Conservation (phyloP, 2,113 vertebrate species). For the Nyctereutes procyonoides region DNA sequence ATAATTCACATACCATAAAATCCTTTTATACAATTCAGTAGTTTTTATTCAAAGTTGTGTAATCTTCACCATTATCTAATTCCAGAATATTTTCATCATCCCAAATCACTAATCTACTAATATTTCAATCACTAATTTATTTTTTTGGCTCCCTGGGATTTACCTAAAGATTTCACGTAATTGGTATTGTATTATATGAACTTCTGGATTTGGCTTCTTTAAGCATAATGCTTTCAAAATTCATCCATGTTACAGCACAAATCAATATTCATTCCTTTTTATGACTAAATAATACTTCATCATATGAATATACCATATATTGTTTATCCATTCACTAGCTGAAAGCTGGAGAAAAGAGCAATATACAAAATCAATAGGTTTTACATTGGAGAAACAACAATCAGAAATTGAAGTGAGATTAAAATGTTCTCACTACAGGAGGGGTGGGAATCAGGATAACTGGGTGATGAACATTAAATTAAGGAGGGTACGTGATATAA, state of each 20-base stretch:
- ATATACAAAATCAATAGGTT: background rate
- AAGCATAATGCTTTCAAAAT: background rate
- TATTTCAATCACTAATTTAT: background rate
- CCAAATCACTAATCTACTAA: background rate
- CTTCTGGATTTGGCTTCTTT: background rate
- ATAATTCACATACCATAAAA: background rate
- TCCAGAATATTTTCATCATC: slow-evolving; percentile 44
- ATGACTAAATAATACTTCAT: background rate
- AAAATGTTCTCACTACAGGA: slow-evolving; percentile 4
- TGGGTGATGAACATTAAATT: too few species aligned
- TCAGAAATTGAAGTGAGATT: background rate
- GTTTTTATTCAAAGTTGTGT: background rate
- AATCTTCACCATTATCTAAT: slow-evolving; percentile 25
- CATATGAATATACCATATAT: background rate
- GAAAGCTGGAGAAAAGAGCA: background rate
- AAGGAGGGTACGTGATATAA: too few species aligned
- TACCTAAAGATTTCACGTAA: slow-evolving; percentile 7
- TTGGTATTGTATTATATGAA: background rate
- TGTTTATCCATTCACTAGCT: background rate
- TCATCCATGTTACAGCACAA: background rate
- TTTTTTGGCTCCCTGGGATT: background rate
- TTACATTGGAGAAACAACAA: background rate
- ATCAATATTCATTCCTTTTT: background rate
- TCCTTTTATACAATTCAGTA: background rate
- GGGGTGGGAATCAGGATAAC: too few species aligned